phyloP scores from a whole-genome alignment of 2,888 invertebrate species.

The Hypsopygia costalis region DNA sequence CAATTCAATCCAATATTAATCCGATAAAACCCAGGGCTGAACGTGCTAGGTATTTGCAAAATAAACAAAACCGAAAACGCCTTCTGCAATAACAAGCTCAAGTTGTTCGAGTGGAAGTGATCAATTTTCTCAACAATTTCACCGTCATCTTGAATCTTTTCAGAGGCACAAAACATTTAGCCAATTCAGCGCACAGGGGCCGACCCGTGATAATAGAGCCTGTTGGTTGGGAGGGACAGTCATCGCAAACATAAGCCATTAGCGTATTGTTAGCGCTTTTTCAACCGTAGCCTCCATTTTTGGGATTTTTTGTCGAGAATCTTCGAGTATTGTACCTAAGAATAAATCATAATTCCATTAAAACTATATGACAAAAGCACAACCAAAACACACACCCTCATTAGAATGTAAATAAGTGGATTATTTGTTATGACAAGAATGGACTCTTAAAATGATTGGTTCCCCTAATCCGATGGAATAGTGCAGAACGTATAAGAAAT shows the following conservation, averaged over 20 bases:
- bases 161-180: constrained; percentile 75
- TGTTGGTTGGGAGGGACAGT: constrained; percentile 69
- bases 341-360: constrained; percentile 5
- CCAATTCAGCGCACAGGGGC: constrained; percentile 73
- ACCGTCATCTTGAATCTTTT: constrained; percentile 76
- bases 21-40: constrained; percentile 5
- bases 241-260: constrained; percentile 76
- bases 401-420: constrained; percentile 1
- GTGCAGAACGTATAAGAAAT: too few species aligned
- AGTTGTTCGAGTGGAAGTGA: constrained; percentile 67
- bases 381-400: not conserved
- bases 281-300: constrained; percentile 54
- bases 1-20: constrained; percentile 9
- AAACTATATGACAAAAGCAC: not conserved
- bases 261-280: constrained; percentile 70
- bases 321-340: constrained; percentile 38
- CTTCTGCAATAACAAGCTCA: constrained; percentile 49
- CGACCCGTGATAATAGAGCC: constrained; percentile 66
- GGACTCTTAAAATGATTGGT: too few species aligned
- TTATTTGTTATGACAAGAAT: constrained; percentile 1
- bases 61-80: constrained; percentile 37
- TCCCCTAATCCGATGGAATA: too few species aligned
- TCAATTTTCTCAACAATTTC: constrained; percentile 79
- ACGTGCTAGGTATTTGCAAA: constrained; percentile 15
- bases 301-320: constrained; percentile 40